Percentiles rank a stretch among this genome's conserved stretches.
phyloP scores from a whole-genome alignment of 2,888 invertebrate genomes.

The Thysanoteuthis rhombus region DNA sequence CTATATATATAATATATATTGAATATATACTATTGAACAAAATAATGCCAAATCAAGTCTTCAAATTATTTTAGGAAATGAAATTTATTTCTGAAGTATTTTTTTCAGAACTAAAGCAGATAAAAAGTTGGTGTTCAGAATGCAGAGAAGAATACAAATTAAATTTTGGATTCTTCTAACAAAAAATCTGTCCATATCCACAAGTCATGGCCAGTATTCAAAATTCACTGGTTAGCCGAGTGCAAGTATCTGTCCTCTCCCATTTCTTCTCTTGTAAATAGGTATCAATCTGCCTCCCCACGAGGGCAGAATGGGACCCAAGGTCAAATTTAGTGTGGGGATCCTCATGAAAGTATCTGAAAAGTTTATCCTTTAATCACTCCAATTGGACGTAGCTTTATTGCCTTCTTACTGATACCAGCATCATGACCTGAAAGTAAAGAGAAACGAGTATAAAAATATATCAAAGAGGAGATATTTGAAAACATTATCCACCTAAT shows the following conservation, averaged over 20 bases:
- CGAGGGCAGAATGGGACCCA: too few species aligned
- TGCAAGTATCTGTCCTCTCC: background rate
- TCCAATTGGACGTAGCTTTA: conserved; percentile 95
- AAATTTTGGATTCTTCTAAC: background rate
- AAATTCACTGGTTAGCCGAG: background rate
- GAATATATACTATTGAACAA: too few species aligned
- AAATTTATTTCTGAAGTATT: background rate
- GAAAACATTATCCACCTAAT: too few species aligned
- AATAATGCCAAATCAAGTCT: background rate
- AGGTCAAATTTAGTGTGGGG: too few species aligned
- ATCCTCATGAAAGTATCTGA: too few species aligned
- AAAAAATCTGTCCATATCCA: background rate
- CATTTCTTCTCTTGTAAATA: background rate
- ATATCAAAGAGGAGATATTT: background rate
- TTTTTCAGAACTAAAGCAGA: background rate
- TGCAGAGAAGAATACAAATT: background rate
- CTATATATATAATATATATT: too few species aligned
- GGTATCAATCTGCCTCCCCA: too few species aligned
- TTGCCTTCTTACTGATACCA: conserved; percentile 95
- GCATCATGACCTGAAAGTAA: conserved; percentile 78
- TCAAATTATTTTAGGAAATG: background rate
- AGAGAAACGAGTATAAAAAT: conserved; percentile 16
- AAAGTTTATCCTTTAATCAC: conserved; percentile 91
- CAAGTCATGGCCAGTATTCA: background rate
- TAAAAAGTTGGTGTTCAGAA: too few species aligned